Conservation (phyloP, 1,140 invertebrate genomes). For the Plectus sambesii region DNA sequence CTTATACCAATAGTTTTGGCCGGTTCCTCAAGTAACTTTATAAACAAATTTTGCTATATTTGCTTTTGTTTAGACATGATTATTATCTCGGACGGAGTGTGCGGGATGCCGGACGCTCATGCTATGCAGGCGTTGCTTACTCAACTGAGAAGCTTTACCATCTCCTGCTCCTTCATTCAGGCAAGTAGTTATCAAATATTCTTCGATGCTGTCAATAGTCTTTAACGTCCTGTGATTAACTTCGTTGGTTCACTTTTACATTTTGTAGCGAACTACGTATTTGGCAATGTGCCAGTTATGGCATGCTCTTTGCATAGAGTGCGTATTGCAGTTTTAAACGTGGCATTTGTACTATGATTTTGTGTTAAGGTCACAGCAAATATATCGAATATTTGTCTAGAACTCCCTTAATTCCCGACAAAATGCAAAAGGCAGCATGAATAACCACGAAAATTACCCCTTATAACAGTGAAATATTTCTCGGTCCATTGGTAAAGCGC, state of each 20-base stretch:
- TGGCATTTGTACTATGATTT: too few species aligned
- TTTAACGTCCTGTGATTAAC: neutral
- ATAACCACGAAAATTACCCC: too few species aligned
- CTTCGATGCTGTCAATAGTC: constrained; percentile 26
- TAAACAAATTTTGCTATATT: neutral
- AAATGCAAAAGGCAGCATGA: too few species aligned
- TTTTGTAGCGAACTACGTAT: neutral
- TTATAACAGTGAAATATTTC: too few species aligned
- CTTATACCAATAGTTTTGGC: too few species aligned
- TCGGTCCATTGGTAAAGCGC: too few species aligned
- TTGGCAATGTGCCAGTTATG: neutral
- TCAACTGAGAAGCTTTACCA: constrained; percentile 63
- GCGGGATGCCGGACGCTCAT: constrained; percentile 63
- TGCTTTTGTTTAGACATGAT: constrained; percentile 59
- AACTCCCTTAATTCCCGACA: too few species aligned
- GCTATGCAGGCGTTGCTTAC: constrained; percentile 62
- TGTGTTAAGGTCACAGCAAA: too few species aligned
- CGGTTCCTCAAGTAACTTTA: neutral
- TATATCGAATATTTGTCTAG: too few species aligned
- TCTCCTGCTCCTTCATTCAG: constrained; percentile 67
- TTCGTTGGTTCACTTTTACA: neutral
- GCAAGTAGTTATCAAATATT: constrained; percentile 55
- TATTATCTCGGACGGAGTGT: constrained; percentile 66
- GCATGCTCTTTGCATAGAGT: too few species aligned
- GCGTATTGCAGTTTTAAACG: too few species aligned